These are phyloP conservation scores for Oceanodroma leucorhoa DNA, from an alignment of 2,797 vertebrate species.

Conservation along the genomic window DNA sequence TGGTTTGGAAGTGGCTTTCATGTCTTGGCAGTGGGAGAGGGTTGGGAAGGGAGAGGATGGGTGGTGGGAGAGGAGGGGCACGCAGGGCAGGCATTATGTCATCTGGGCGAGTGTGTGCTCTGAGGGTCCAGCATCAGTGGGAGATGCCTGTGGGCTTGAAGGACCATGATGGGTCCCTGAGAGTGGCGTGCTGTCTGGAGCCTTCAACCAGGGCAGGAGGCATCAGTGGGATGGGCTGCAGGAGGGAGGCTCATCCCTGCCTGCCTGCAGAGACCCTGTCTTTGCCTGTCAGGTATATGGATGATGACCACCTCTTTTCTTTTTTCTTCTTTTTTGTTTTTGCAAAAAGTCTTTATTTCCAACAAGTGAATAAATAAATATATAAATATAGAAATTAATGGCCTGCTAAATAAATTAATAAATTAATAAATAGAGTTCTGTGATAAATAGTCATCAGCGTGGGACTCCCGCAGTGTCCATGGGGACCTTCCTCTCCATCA, in stretches of 20 bases:
- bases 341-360: not conserved
- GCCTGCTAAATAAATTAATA: not conserved
- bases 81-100: not conserved
- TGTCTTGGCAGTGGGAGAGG: too few species aligned
- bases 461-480: not conserved
- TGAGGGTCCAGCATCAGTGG: accelerated
- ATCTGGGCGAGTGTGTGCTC: accelerated
- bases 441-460: not conserved
- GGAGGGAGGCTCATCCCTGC: not conserved
- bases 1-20: not conserved
- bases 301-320: not conserved
- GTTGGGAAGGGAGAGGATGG: not conserved
- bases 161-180: not conserved
- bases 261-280: not conserved
- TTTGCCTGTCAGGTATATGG: not conserved
- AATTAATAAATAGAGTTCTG: not conserved
- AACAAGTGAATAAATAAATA: not conserved
- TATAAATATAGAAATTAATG: not conserved
- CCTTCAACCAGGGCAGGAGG: accelerated
- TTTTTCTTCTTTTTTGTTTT: not conserved
- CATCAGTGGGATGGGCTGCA: not conserved
- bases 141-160: not conserved
- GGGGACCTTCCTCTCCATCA: not conserved
- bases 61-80: not conserved
- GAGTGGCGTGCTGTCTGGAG: not conserved